Conservation (phyloP, 2,113 vertebrate species). For the Brienomyrus longianalis region DNA sequence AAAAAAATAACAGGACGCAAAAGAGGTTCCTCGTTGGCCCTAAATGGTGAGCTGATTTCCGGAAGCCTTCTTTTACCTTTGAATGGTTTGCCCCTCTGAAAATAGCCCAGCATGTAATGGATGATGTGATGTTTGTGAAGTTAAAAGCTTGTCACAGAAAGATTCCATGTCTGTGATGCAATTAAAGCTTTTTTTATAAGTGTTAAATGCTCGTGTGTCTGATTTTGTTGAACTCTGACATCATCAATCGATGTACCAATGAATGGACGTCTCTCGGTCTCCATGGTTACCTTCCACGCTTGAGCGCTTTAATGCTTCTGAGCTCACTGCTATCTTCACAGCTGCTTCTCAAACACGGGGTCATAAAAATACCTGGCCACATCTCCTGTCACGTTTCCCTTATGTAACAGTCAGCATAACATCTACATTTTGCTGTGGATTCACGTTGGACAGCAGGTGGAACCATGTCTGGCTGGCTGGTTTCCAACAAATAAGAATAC, state of each 20-base stretch:
- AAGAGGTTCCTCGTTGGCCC: not conserved
- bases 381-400: not conserved
- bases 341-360: not conserved
- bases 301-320: not conserved
- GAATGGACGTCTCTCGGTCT: not conserved
- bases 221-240: not conserved
- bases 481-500: not conserved
- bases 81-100: not conserved
- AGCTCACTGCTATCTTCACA: not conserved
- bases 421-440: not conserved
- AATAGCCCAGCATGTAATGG: not conserved
- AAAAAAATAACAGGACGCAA: not conserved
- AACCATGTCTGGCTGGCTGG: not conserved
- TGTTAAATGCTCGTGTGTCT: not conserved
- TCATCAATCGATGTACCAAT: not conserved
- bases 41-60: not conserved
- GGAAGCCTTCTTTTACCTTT: not conserved
- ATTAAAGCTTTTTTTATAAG: not conserved
- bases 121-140: not conserved
- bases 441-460: not conserved
- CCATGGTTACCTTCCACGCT: not conserved
- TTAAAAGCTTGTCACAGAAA: not conserved
- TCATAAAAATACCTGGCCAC: not conserved
- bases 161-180: not conserved
- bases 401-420: not conserved